These are phyloP conservation scores for Xenopus laevis DNA, from an alignment of 2,113 vertebrate genomes.

Conservation along the genomic window DNA sequence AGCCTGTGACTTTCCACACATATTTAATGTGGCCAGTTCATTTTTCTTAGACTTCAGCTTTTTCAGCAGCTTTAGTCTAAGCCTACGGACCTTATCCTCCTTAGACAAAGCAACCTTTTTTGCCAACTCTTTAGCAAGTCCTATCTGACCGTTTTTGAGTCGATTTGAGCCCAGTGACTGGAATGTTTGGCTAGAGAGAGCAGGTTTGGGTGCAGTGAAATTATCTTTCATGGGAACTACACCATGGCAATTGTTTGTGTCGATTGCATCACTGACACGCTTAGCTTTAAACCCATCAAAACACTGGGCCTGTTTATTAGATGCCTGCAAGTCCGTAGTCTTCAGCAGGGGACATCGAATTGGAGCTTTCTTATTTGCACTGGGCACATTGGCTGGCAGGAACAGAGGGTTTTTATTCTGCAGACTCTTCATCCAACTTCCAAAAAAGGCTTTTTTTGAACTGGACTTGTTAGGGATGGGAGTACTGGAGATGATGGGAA, in stretches of 20 bases:
- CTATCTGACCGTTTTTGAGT: background rate
- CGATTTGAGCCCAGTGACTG: background rate
- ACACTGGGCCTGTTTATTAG: slow-evolving; percentile 77
- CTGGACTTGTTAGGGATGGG: slow-evolving; percentile 23
- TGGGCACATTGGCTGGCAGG: slow-evolving; percentile 50
- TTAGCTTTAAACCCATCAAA: slow-evolving; percentile 74
- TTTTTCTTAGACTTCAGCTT: slow-evolving; percentile 89
- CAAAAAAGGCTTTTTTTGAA: slow-evolving; percentile 57
- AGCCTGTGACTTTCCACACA: slow-evolving; percentile 53
- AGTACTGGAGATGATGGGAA: too few relatives aligned
- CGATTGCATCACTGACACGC: slow-evolving; percentile 33
- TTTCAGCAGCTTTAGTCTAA: slow-evolving; percentile 83
- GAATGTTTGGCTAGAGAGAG: background rate
- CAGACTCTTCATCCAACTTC: slow-evolving; percentile 68
- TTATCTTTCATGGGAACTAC: background rate
- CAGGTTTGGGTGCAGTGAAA: background rate
- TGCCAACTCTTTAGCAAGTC: slow-evolving; percentile 3
- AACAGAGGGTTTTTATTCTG: slow-evolving; percentile 61
- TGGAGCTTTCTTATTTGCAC: slow-evolving; percentile 47
- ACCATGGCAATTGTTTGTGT: slow-evolving; percentile 31
- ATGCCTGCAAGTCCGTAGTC: slow-evolving; percentile 50
- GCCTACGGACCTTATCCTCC: slow-evolving; percentile 65
- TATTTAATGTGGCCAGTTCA: slow-evolving; percentile 77
- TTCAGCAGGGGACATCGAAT: slow-evolving; percentile 45
- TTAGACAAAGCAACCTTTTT: slow-evolving; percentile 42